phyloP scores from a whole-genome alignment of 2,113 vertebrate genomes.

The Mustelus asterias region DNA sequence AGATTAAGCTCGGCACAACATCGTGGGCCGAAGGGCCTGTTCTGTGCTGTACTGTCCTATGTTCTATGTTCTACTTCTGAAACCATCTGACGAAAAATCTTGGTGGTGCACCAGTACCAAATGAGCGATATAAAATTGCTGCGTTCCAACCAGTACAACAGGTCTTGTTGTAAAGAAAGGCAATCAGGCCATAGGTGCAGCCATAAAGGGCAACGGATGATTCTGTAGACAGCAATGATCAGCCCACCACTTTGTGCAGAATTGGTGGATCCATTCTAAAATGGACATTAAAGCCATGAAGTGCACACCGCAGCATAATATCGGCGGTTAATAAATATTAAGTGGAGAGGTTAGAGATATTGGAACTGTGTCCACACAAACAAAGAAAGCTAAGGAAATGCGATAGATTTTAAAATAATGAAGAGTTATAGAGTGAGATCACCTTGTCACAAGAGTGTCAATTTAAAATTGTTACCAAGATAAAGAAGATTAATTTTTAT shows the following conservation, averaged over 20 bases:
- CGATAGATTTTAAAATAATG: background rate
- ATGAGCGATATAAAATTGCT: background rate
- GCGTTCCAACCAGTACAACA: background rate
- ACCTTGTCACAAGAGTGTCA: background rate
- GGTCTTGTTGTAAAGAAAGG: background rate
- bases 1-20: no score
- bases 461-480: background rate
- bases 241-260: background rate
- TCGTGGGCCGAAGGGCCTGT: no score
- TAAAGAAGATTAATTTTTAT: background rate
- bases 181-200: background rate
- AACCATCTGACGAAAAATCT: background rate
- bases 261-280: background rate
- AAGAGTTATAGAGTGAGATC: background rate
- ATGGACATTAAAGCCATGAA: background rate
- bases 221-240: background rate
- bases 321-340: background rate
- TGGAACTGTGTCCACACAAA: background rate
- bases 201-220: background rate
- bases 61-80: no score
- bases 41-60: no score
- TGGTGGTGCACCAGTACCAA: background rate
- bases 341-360: background rate
- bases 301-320: background rate
- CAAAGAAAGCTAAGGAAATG: background rate